Conservation (phyloP, 2,113 vertebrate genomes). For the Calonectris borealis region DNA sequence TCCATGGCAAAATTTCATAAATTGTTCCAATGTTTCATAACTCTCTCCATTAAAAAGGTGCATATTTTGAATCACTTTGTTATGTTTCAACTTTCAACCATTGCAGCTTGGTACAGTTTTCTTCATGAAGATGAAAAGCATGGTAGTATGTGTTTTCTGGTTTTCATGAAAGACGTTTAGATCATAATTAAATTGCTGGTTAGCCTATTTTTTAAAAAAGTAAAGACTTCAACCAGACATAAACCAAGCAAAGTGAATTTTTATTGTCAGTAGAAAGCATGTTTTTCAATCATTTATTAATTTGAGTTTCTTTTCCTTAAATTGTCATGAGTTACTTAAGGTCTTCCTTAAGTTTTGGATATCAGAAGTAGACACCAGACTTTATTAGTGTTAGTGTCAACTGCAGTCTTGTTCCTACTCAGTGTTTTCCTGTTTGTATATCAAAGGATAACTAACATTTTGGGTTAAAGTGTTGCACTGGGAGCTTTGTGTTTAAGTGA, state of each 20-base stretch:
- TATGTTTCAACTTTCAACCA: not conserved
- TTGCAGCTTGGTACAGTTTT: not conserved
- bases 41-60: not conserved
- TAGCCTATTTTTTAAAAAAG: not conserved
- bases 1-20: not conserved
- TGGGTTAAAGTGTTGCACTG: not conserved
- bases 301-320: not conserved
- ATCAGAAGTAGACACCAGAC: not conserved
- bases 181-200: not conserved
- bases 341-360: not conserved
- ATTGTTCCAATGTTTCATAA: not conserved
- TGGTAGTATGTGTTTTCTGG: not conserved
- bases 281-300: not conserved
- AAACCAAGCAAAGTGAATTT: not conserved
- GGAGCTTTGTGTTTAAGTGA: not conserved
- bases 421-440: not conserved
- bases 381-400: not conserved
- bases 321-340: not conserved
- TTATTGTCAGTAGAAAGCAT: not conserved
- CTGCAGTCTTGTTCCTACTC: not conserved
- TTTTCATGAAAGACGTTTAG: not conserved
- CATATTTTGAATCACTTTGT: not conserved
- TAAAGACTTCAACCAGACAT: not conserved
- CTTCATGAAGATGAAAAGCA: not conserved
- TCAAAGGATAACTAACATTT: not conserved